Evolutionary conservation across 2,888 invertebrate species (phyloP).

Genomic region (Carterocephalus palaemon): DNA sequence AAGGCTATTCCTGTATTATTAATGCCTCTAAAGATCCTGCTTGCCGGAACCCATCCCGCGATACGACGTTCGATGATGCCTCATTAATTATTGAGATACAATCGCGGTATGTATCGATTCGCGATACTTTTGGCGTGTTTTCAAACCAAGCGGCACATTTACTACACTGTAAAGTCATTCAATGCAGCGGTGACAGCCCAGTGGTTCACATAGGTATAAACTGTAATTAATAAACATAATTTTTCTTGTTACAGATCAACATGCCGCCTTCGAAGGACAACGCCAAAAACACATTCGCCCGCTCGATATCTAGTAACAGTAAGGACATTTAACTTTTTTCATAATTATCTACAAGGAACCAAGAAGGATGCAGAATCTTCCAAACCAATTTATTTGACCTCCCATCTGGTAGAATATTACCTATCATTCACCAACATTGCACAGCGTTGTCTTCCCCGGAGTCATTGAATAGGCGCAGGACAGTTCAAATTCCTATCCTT

Average conservation of each 20-base stretch:
- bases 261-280: constrained; percentile 62
- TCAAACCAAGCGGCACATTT: no score
- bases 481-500: no score
- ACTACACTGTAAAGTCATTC: no score
- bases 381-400: no score
- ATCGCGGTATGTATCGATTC: constrained; percentile 12
- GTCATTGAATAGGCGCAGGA: no score
- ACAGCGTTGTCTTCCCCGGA: no score
- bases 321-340: constrained; percentile 40
- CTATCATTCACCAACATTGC: no score
- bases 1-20: constrained; percentile 23
- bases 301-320: constrained; percentile 60
- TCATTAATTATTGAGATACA: constrained; percentile 29
- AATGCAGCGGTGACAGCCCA: background rate
- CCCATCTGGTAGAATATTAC: no score
- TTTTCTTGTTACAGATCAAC: constrained; percentile 47
- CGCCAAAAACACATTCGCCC: constrained; percentile 42
- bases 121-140: background rate
- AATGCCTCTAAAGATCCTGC: constrained; percentile 22
- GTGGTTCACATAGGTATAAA: no score
- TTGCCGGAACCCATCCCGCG: constrained; percentile 12
- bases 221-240: constrained; percentile 7
- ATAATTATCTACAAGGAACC: no score
- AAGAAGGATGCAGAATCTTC: no score
- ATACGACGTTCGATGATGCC: constrained; percentile 25